These are phyloP conservation scores for Stegophylla sp. DNA, from an alignment of 2,888 invertebrate species.

Conservation along the genomic window DNA sequence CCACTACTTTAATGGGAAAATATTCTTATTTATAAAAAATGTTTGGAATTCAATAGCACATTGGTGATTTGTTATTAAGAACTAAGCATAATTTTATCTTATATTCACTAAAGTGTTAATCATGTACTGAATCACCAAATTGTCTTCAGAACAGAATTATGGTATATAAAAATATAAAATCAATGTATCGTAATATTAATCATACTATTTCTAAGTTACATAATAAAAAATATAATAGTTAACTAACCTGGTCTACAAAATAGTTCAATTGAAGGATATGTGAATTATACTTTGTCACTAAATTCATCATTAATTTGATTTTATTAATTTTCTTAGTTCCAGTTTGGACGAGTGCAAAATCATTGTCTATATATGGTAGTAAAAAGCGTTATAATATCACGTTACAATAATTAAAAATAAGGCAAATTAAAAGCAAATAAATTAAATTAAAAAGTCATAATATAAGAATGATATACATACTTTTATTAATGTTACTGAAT, in stretches of 20 bases:
- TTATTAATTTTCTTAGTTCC: slow-evolving; percentile 2
- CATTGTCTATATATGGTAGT: background rate
- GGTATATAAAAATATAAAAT: too few species aligned
- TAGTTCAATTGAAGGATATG: slow-evolving; percentile 19
- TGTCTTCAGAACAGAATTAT: too few species aligned
- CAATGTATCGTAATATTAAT: too few species aligned
- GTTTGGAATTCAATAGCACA: too few species aligned
- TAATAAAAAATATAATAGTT: background rate
- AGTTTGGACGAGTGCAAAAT: background rate
- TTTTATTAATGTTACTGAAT: background rate
- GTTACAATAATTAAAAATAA: too few species aligned
- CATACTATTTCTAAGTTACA: too few species aligned
- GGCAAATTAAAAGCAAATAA: background rate
- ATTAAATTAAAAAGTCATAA: background rate
- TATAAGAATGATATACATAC: slow-evolving; percentile 6
- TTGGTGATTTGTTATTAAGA: too few species aligned
- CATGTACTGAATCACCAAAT: too few species aligned
- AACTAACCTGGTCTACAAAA: slow-evolving; percentile 48
- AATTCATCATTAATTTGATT: slow-evolving; percentile 20
- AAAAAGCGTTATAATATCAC: background rate
- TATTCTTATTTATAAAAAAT: too few species aligned
- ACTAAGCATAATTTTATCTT: too few species aligned
- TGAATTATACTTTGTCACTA: slow-evolving; percentile 1
- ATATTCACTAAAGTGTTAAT: too few species aligned
- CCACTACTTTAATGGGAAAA: too few species aligned